These are phyloP conservation scores for Melinopterus prodromus DNA, from an alignment of 2,888 invertebrate genomes.

Conservation along the genomic window DNA sequence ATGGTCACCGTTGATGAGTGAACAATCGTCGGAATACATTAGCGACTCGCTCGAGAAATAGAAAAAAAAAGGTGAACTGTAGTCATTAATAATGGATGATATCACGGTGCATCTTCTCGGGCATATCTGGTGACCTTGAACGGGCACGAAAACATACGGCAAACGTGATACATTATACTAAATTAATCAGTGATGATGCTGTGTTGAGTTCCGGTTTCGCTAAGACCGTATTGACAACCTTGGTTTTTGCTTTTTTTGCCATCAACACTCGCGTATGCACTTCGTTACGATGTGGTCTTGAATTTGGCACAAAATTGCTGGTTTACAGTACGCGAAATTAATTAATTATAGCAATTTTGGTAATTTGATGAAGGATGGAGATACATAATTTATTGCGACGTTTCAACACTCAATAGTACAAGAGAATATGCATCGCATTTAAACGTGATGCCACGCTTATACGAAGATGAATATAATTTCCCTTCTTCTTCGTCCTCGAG, in stretches of 20 bases:
- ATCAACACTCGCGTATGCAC: not conserved
- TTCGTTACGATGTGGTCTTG: not conserved
- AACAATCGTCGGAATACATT: slow-evolving; percentile 25
- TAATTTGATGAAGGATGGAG: not conserved
- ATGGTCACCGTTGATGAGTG: slow-evolving; percentile 17
- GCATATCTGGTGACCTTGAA: slow-evolving; percentile 8
- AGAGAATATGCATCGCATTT: too few species aligned
- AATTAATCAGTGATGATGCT: slow-evolving; percentile 4
- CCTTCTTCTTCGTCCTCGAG: too few species aligned
- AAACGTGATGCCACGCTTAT: too few species aligned
- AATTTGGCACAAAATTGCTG: not conserved
- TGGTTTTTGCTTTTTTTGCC: not conserved
- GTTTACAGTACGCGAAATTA: not conserved
- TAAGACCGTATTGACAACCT: not conserved
- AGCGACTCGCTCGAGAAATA: slow-evolving; percentile 17
- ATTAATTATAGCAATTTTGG: not conserved
- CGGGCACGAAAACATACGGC: not conserved
- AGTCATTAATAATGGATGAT: slow-evolving; percentile 19
- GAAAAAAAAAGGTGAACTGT: not conserved
- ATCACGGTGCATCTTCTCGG: slow-evolving; percentile 23
- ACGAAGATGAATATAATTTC: too few species aligned
- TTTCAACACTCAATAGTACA: too few species aligned
- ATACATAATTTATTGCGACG: not conserved
- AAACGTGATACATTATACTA: slow-evolving; percentile 4
- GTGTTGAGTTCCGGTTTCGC: not conserved